phyloP scores from a whole-genome alignment of 2,113 vertebrate genomes.

The Cavia porcellus region DNA sequence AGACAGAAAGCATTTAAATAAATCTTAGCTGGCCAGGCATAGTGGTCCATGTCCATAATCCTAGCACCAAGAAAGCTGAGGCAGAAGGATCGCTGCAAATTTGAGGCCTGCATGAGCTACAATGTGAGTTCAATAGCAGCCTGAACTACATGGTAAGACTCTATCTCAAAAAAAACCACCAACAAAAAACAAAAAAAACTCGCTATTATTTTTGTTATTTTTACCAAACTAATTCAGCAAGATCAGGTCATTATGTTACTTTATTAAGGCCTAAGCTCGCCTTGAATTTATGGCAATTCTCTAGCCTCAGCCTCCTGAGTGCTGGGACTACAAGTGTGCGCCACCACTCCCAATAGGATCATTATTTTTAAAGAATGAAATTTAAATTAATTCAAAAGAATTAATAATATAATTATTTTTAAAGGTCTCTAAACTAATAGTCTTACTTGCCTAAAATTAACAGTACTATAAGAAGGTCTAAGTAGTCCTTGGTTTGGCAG shows the following conservation, averaged over 20 bases:
- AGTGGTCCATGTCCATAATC: background rate
- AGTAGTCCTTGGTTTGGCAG: background rate
- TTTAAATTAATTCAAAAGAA: background rate
- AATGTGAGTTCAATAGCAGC: background rate
- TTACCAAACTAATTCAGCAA: constrained; percentile 15
- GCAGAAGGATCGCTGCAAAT: background rate
- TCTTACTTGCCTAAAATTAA: background rate
- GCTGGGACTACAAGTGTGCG: background rate
- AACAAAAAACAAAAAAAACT: too few relatives aligned
- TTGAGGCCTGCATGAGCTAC: background rate
- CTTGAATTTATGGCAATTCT: background rate
- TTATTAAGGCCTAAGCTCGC: background rate
- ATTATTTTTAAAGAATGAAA: background rate
- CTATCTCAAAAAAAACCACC: background rate
- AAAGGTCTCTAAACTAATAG: background rate
- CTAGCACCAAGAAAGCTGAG: background rate
- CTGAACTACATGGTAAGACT: background rate
- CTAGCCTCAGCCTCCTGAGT: background rate
- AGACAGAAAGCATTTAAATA: constrained; percentile 24
- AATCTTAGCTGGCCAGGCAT: background rate
- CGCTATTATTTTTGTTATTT: constrained; percentile 20
- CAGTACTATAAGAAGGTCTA: background rate
- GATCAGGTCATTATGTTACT: background rate
- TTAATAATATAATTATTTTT: constrained; percentile 31
- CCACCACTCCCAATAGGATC: background rate